Evolutionary conservation across 2,797 vertebrate species (phyloP).

Genomic region (Varecia variegata): DNA sequence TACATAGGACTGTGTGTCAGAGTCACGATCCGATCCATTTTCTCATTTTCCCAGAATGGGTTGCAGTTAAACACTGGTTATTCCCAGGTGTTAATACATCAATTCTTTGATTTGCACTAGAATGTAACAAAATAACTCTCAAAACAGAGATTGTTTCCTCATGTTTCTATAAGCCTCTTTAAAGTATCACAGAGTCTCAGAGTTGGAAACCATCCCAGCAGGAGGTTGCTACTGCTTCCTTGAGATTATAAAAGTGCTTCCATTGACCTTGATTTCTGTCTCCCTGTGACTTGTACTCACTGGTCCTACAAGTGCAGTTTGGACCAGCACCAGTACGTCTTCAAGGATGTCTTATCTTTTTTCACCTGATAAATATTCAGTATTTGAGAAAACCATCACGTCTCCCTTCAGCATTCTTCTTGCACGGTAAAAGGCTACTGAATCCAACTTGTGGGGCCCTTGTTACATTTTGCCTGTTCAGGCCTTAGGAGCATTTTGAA

Average conservation of each 20-base stretch:
- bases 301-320: not conserved
- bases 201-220: not conserved
- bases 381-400: not conserved
- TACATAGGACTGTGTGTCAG: fast-evolving
- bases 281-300: not conserved
- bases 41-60: not conserved
- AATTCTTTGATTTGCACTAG: not conserved
- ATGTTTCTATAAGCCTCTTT: fast-evolving
- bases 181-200: not conserved
- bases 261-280: not conserved
- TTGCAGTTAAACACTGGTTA: not conserved
- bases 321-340: fast-evolving
- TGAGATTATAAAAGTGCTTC: not conserved
- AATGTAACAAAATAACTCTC: not conserved
- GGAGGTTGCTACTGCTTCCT: not conserved
- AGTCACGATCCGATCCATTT: fast-evolving
- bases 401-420: not conserved
- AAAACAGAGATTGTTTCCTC: not conserved
- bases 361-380: fast-evolving
- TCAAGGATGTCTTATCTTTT: fast-evolving
- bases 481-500: not conserved
- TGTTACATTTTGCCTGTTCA: not conserved
- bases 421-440: not conserved
- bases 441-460: not conserved
- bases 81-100: not conserved